Base-by-base conservation (phyloP, 2,113 vertebrate species). In the Mirza zaza region DNA sequence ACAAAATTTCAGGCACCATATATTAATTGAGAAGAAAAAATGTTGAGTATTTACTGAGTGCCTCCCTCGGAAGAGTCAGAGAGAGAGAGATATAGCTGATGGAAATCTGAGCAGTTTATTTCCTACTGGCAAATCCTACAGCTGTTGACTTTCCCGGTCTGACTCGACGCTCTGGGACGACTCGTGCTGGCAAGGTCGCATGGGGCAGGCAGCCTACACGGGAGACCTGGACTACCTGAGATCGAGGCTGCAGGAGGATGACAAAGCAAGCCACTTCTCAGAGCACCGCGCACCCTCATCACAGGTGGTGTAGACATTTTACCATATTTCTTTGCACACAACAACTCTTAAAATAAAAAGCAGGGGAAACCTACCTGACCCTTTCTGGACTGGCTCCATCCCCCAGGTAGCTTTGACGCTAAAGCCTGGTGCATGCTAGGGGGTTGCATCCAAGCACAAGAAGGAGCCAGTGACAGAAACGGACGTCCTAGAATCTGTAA, bases 321-420 rank as follows among this genome's bases (percentile, higher is more conserved):
- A 84, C 59, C 27, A 0, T 29, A 81, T 96, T 90, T 95, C 84
- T 96, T 93, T 89, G 94, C 97, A 98, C 90, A 98, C 95, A 98
- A 98, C 95, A 98, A 97, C 42, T 92, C 86, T 91, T 68, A 79
- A 95, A 95, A 95, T 61, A 95, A 96, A 96, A 97, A 96, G 61
- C 67, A 97, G 96, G 93, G 97, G 81, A 90, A 50, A 98, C 98
- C 97, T 98, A 98, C 98, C 98, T 98, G 98, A 97, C 97, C 96
- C 98, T 97, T 97, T 98, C 95, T 97, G 97, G 97, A 97, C 97
- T 98, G 97, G 98, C 98, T 98, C 98, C 98, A 98, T 98, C 96
- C 98, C 98, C 98, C 98, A 98, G 95, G 97, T 76, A 98, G 97
- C 95, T 98, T 85, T 98, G 97, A 95, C 59, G 39, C 97, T 98